These are phyloP conservation scores for Petaurus breviceps DNA, from an alignment of 2,113 vertebrate genomes.

Conservation along the genomic window DNA sequence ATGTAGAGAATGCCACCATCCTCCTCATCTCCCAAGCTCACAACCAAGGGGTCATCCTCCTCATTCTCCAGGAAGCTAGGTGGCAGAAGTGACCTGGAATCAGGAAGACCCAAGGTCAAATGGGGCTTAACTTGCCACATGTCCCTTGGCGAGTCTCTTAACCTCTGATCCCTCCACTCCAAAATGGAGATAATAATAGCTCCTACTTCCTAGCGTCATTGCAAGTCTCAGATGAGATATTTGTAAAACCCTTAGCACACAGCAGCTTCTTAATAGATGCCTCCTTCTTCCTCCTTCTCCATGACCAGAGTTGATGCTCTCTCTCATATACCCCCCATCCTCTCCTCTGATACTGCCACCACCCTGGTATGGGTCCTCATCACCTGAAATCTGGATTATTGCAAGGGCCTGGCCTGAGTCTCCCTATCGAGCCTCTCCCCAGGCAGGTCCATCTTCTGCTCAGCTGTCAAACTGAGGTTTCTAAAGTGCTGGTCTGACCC, in stretches of 20 bases:
- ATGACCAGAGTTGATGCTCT: background rate
- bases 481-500: background rate
- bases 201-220: no score
- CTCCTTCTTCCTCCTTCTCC: background rate
- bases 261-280: background rate
- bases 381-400: background rate
- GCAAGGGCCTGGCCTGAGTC: background rate
- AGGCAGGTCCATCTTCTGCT: background rate
- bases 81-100: background rate
- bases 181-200: background rate
- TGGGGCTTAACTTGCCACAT: background rate
- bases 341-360: background rate
- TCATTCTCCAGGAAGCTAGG: background rate
- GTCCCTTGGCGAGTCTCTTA: background rate
- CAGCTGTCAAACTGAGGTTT: background rate
- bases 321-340: background rate
- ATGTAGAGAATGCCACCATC: background rate
- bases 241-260: background rate
- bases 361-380: no score
- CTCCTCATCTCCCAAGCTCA: background rate
- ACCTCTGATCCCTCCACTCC: background rate
- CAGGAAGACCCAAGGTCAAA: background rate
- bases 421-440: background rate
- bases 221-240: no score
- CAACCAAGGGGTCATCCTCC: no score